These are phyloP conservation scores for Atlantisia rogersi DNA, from an alignment of 2,113 vertebrate species.

Conservation along the genomic window DNA sequence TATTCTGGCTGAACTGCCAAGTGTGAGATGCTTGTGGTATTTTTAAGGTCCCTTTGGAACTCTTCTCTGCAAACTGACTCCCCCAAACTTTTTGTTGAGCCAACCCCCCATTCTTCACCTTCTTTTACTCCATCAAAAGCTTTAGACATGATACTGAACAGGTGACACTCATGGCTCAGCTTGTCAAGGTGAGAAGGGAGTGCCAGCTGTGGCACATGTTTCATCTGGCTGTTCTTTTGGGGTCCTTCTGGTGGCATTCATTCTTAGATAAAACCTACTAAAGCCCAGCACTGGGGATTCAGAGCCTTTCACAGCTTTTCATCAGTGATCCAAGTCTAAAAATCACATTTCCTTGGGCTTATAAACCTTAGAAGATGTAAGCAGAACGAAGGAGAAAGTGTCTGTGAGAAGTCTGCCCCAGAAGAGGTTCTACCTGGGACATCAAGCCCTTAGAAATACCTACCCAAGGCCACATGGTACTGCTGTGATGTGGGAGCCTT, in stretches of 20 bases:
- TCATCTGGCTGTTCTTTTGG: neutral
- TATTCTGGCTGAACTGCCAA: neutral
- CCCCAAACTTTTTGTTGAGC: too few relatives aligned
- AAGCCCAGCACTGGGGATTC: neutral
- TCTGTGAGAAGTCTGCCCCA: rapidly evolving
- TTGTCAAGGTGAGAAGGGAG: neutral
- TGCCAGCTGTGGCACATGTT: rapidly evolving
- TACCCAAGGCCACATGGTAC: rapidly evolving
- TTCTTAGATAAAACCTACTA: neutral
- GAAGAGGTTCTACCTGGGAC: neutral
- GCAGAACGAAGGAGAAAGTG: neutral
- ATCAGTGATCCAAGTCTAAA: neutral
- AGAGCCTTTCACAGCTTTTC: neutral
- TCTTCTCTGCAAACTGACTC: neutral
- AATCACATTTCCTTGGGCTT: neutral
- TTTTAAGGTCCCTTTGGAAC: neutral
- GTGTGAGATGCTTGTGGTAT: neutral
- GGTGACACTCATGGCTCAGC: neutral
- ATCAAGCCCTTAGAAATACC: neutral
- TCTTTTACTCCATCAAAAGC: neutral
- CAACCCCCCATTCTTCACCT: neutral
- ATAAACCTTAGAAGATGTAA: neutral
- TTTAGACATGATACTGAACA: neutral
- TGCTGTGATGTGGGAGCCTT: neutral
- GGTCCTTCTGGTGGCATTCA: neutral